phyloP scores from a whole-genome alignment of 2,797 vertebrate genomes.

The Pipistrellus kuhlii region DNA sequence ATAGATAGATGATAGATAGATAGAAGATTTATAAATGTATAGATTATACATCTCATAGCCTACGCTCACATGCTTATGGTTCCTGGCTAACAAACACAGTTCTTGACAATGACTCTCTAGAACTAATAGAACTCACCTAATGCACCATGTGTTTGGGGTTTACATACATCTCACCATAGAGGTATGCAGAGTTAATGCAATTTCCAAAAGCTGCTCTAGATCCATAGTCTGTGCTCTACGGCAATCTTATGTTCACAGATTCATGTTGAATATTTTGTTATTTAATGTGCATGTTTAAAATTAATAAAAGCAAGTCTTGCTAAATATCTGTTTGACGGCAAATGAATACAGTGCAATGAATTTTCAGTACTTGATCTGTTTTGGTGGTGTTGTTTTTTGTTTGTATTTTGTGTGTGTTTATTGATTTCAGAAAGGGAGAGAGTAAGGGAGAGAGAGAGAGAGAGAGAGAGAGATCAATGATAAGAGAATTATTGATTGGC shows the following conservation, averaged over 20 bases:
- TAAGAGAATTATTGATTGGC: no score
- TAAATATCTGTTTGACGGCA: not conserved
- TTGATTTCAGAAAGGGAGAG: no score
- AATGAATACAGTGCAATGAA: not conserved
- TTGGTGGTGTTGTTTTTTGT: not conserved
- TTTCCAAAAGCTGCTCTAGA: not conserved
- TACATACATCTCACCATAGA: not conserved
- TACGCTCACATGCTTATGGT: not conserved
- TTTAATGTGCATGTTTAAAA: not conserved
- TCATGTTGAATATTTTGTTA: not conserved
- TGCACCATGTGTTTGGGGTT: fast-evolving
- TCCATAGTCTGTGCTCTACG: not conserved
- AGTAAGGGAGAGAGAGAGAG: no score
- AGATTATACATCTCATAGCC: not conserved
- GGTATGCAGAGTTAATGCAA: not conserved
- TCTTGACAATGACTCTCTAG: not conserved
- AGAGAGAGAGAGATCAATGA: no score
- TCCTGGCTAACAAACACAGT: not conserved
- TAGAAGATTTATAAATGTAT: not conserved
- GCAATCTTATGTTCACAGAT: not conserved
- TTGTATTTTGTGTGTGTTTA: no score
- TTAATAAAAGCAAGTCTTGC: not conserved
- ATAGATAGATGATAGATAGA: no score
- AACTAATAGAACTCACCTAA: not conserved
- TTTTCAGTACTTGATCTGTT: not conserved